These are phyloP conservation scores for Parotia lawesii DNA, from an alignment of 2,113 vertebrate genomes.

Conservation along the genomic window DNA sequence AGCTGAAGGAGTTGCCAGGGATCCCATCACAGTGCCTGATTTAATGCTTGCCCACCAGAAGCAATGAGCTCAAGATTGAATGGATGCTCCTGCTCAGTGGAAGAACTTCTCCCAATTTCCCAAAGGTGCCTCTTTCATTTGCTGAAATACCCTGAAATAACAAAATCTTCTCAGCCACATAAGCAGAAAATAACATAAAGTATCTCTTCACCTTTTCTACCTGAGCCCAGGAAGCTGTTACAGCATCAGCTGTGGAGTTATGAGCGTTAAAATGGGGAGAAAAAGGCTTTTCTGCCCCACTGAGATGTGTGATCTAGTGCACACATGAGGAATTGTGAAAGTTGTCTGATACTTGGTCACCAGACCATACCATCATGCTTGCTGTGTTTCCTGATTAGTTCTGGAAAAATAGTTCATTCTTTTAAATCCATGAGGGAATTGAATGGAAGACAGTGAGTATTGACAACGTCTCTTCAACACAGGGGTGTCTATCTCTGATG, in stretches of 20 bases:
- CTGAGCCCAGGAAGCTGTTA: neutral
- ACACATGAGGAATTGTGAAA: neutral
- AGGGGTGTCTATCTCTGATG: neutral
- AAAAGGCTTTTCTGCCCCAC: neutral
- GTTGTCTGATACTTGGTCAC: neutral
- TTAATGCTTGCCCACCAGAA: neutral
- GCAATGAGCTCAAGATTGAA: neutral
- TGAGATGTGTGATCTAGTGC: neutral
- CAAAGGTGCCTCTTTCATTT: conserved; percentile 1
- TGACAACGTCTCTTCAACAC: fast-evolving
- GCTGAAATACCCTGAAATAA: neutral
- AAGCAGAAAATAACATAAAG: neutral
- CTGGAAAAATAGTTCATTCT: neutral
- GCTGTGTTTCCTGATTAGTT: neutral
- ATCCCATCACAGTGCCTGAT: neutral
- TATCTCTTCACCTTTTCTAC: neutral
- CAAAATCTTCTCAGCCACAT: neutral
- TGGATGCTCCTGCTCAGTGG: neutral
- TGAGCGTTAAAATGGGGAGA: neutral
- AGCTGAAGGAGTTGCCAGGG: neutral
- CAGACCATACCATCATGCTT: neutral
- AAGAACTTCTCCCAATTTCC: neutral
- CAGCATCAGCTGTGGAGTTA: neutral
- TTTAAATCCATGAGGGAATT: neutral
- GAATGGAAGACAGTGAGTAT: neutral